phyloP scores from a whole-genome alignment of 2,113 vertebrate species.

The Stomatorhinus ivindoensis region DNA sequence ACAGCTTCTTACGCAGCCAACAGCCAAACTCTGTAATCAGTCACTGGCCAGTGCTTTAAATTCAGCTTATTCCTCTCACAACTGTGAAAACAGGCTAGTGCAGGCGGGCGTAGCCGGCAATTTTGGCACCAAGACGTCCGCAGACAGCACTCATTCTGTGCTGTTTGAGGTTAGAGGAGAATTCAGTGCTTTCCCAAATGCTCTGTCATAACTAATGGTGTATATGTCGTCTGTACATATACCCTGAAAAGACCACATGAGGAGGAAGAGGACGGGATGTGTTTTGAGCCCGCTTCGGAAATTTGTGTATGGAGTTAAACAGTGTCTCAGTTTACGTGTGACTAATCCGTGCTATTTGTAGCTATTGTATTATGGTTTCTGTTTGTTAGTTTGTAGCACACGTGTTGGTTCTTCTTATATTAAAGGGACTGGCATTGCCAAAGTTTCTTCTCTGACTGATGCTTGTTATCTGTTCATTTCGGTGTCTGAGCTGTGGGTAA shows the following conservation, averaged over 20 bases:
- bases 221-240: background rate
- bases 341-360: background rate
- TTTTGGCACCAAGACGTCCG: background rate
- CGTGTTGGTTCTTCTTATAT: background rate
- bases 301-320: background rate
- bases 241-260: background rate
- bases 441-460: background rate
- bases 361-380: background rate
- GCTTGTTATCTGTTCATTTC: background rate
- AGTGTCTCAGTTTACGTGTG: background rate
- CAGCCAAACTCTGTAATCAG: background rate
- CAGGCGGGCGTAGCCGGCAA: background rate
- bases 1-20: background rate
- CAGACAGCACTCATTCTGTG: background rate
- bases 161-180: background rate
- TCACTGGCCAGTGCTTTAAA: background rate
- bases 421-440: background rate
- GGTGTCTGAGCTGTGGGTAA: background rate
- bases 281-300: background rate
- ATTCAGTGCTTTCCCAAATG: no score
- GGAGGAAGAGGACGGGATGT: background rate
- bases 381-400: background rate
- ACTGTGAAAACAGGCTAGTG: constrained; percentile 6
- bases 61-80: background rate
- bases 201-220: background rate